These are phyloP conservation scores for Acanthis flammea DNA, from an alignment of 2,797 vertebrate genomes.

Conservation along the genomic window DNA sequence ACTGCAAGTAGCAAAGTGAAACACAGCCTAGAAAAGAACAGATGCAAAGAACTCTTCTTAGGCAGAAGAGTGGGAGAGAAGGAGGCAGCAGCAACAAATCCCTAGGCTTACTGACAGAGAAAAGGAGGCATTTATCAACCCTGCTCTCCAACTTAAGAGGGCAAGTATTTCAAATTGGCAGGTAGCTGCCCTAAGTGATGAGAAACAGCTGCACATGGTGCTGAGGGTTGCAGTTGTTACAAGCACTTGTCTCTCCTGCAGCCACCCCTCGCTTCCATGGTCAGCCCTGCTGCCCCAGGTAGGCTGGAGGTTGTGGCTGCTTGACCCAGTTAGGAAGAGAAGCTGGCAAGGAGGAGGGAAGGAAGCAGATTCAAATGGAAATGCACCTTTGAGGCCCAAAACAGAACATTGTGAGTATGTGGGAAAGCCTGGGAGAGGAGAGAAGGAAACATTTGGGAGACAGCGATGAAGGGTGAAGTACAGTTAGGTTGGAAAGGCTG, in stretches of 20 bases:
- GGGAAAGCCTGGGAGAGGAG: constrained; percentile 66
- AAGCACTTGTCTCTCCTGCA: not conserved
- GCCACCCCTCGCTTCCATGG: not conserved
- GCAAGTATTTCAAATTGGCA: not conserved
- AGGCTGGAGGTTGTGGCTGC: not conserved
- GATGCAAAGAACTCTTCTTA: not conserved
- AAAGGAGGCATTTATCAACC: not conserved
- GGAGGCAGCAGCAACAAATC: not conserved
- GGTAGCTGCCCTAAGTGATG: not conserved
- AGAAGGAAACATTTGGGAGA: not conserved
- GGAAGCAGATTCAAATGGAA: not conserved
- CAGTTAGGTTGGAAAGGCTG: not conserved
- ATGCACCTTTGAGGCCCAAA: not conserved
- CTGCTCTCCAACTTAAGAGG: not conserved
- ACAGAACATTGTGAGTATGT: constrained; percentile 45
- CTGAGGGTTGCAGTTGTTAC: not conserved
- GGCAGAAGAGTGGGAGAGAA: not conserved
- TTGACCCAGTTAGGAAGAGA: not conserved
- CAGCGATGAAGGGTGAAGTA: not conserved
- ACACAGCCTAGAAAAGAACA: not conserved
- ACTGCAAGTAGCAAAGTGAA: not conserved
- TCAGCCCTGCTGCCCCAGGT: not conserved
- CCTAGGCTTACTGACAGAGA: not conserved
- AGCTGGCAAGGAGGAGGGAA: not conserved
- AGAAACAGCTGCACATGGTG: not conserved